Base-by-base conservation (phyloP, 2,888 invertebrate species). In the Lycia hirtaria region DNA sequence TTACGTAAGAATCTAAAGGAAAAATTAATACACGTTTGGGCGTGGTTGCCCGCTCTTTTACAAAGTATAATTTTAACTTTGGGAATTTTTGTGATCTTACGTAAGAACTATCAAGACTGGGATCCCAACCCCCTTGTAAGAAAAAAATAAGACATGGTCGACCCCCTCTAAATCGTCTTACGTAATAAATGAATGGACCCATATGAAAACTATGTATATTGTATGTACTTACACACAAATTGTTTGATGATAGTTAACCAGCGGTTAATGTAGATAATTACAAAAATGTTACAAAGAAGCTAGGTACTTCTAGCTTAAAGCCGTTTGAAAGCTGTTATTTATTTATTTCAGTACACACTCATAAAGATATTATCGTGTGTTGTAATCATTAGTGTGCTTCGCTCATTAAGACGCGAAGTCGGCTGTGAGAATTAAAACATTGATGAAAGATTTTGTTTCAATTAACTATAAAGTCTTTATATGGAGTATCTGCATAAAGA, bases 381-480 rank as follows among this genome's bases (percentile, higher is more conserved):
- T n/a, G 26, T 40, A 45, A 45, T 55, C 49, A 35, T 37, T 37
- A 22, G 15, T 38, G 19, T 32, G 30, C 32, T 50, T 53, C 38
- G 7, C 53, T 50, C 49, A 58, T 58, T 75, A 72, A 67, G 63
- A 69, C 65, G 71, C 72, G 71, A 78, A 75, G 69, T 74, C 71
- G 72, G 73, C 75, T 78, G 78, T 78, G 80, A 76, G 81, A 81
- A 78, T 45, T 20, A 56, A 68, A 65, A 38, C 50, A 50, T 50
- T 56, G 38, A 56, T 50, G 24, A 20, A 38, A 45, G 56, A 44
- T 35, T 41, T 37, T 30, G 44, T 37, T 56, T 38, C 30, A 30
- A 32, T 44, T 15, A 20, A 30, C 30, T 6, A 22, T 41, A 41
- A 47, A 54, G 14, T 49, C n/a, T n/a, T n/a, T n/a, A n/a, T n/a